Evolutionary conservation across 1,140 invertebrate genomes (phyloP).

Genomic region (Meteorus sp.): DNA sequence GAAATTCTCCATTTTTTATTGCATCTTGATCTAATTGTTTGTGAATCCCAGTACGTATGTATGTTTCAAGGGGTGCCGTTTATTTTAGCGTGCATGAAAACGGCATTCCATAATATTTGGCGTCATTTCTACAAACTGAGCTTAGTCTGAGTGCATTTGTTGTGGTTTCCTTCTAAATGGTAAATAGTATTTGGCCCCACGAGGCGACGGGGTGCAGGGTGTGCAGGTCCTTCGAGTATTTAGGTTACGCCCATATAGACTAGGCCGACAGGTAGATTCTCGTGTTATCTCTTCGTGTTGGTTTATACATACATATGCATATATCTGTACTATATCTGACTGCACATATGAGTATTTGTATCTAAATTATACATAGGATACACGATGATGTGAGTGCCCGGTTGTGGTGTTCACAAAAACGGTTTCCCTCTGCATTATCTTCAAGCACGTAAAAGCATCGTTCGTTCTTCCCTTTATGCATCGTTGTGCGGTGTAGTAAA

Average conservation of each 20-base stretch:
- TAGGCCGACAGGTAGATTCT: conserved; percentile 28
- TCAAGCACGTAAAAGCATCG: conserved; percentile 22
- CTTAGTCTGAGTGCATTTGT: conserved; percentile 44
- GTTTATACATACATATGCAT: conserved; percentile 2
- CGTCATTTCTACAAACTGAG: conserved; percentile 33
- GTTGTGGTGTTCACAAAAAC: conserved; percentile 2
- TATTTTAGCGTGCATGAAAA: background rate
- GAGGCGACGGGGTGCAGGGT: conserved; percentile 27
- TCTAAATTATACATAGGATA: background rate
- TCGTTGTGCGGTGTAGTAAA: too few species aligned
- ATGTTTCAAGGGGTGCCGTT: too few species aligned
- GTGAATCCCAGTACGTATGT: too few species aligned
- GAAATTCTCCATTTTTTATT: background rate
- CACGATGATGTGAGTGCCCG: conserved; percentile 6
- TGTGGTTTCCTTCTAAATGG: conserved; percentile 32
- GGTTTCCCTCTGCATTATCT: conserved; percentile 22
- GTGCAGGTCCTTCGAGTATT: conserved; percentile 28
- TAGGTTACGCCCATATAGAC: conserved; percentile 36
- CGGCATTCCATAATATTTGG: conserved; percentile 1
- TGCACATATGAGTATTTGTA: too few species aligned
- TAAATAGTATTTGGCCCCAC: conserved; percentile 41
- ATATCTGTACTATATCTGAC: too few species aligned
- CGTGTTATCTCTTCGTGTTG: conserved; percentile 12
- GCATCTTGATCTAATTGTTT: too few species aligned
- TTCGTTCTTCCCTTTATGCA: conserved; percentile 9